Evolutionary conservation across 2,113 vertebrate genomes (phyloP).

Genomic region (Strigops habroptila): DNA sequence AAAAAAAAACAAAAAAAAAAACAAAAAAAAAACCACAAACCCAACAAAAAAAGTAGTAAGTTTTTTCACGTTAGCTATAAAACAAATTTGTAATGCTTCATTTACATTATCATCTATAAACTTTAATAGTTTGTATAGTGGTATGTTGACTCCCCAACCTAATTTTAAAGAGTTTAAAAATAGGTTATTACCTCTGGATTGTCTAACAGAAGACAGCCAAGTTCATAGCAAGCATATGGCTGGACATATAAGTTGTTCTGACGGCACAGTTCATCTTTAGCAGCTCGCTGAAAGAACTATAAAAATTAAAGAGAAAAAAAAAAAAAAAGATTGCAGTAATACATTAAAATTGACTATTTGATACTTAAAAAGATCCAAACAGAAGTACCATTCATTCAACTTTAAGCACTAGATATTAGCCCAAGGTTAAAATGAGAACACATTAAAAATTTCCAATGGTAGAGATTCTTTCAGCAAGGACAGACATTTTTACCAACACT

Average conservation of each 20-base stretch:
- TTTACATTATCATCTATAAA: background rate
- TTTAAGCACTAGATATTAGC: background rate
- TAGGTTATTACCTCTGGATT: constrained; percentile 84
- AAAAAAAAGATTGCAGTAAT: background rate
- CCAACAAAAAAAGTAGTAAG: background rate
- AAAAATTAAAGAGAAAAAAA: background rate
- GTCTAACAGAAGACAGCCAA: constrained; percentile 90
- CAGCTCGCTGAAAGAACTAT: constrained; percentile 91
- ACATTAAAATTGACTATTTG: background rate
- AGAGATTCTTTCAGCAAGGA: background rate
- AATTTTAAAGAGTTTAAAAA: background rate
- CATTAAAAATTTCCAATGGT: background rate
- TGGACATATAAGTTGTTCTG: constrained; percentile 89
- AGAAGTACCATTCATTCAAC: background rate
- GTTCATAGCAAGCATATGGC: constrained; percentile 95
- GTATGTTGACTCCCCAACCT: background rate
- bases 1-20: background rate
- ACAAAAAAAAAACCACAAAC: background rate
- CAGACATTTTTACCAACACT: background rate
- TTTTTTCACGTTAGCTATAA: background rate
- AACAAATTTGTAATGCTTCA: background rate
- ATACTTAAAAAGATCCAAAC: background rate
- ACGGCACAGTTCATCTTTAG: constrained; percentile 84
- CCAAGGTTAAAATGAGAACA: background rate
- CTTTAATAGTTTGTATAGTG: background rate